Evolutionary conservation across 53 echinoderm and acorn worm species (phyloP).

Genomic region (Henricia sp.): DNA sequence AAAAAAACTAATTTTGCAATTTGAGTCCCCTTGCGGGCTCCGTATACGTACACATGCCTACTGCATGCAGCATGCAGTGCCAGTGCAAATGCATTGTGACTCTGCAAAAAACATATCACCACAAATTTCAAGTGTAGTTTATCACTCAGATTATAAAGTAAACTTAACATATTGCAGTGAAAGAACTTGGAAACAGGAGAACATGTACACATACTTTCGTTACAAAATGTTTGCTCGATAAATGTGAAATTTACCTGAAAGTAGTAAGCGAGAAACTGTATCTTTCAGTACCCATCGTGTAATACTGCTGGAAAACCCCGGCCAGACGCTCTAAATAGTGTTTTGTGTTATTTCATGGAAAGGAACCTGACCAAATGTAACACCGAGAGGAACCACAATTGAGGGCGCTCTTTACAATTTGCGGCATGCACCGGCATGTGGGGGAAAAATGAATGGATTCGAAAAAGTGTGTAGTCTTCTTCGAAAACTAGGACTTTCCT

Average conservation of each 20-base stretch:
- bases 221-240: neutral
- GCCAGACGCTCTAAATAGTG: conserved; percentile 10
- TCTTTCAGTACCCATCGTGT: conserved; percentile 87
- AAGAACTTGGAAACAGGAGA: neutral
- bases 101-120: neutral
- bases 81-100: too few relatives aligned
- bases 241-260: conserved; percentile 74
- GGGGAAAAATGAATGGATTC: neutral
- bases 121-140: neutral
- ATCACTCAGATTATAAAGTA: neutral
- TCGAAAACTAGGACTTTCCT: conserved; percentile 21
- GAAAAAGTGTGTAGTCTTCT: conserved; percentile 9
- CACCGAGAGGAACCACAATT: neutral
- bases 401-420: conserved; percentile 11
- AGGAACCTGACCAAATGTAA: conserved; percentile 9
- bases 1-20: too few relatives aligned
- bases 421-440: too few relatives aligned
- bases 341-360: neutral
- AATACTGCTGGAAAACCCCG: neutral
- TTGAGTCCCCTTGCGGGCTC: too few relatives aligned
- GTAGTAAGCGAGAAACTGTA: conserved; percentile 97
- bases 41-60: too few relatives aligned
- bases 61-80: too few relatives aligned
- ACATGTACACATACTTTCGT: neutral
- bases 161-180: neutral